Percentiles rank a stretch among this genome's conserved stretches.
Evolutionary conservation across 2,888 invertebrate genomes (phyloP).

Genomic region (Melinaea menophilus): DNA sequence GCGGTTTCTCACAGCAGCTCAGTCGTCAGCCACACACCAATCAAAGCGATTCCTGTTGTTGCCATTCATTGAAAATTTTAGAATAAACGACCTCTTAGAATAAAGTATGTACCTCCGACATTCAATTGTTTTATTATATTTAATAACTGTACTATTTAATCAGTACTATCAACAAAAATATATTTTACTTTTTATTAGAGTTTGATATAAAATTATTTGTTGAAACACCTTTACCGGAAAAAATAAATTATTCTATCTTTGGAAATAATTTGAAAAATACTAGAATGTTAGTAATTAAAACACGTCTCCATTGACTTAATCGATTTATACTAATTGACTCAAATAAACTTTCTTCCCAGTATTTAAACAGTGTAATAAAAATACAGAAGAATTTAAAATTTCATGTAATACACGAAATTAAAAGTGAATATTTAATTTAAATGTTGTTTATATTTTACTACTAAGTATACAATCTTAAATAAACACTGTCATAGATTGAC

Average conservation of each 20-base stretch:
- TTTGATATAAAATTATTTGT: too few relatives aligned
- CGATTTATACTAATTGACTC: not conserved
- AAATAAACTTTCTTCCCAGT: not conserved
- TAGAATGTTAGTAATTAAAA: not conserved
- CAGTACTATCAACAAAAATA: too few relatives aligned
- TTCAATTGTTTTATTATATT: slow-evolving; percentile 6
- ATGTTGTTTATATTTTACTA: not conserved
- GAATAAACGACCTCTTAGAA: slow-evolving; percentile 19
- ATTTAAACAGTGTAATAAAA: not conserved
- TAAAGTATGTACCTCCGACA: slow-evolving; percentile 25
- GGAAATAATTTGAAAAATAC: not conserved
- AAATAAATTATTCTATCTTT: too few relatives aligned
- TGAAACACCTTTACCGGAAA: too few relatives aligned
- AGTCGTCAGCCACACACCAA: slow-evolving; percentile 55
- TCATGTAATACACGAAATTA: not conserved
- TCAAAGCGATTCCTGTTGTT: slow-evolving; percentile 59
- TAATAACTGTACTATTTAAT: too few relatives aligned
- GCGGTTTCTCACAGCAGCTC: slow-evolving; percentile 65
- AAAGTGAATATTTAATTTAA: not conserved
- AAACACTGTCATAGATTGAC: too few relatives aligned
- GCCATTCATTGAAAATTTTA: slow-evolving; percentile 45
- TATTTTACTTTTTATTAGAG: too few relatives aligned
- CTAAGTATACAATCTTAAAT: too few relatives aligned
- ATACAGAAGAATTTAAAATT: not conserved
- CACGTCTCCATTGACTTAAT: not conserved